Evolutionary conservation across 2,113 vertebrate species (phyloP).

Genomic region (Petrocephalus microphthalmus): DNA sequence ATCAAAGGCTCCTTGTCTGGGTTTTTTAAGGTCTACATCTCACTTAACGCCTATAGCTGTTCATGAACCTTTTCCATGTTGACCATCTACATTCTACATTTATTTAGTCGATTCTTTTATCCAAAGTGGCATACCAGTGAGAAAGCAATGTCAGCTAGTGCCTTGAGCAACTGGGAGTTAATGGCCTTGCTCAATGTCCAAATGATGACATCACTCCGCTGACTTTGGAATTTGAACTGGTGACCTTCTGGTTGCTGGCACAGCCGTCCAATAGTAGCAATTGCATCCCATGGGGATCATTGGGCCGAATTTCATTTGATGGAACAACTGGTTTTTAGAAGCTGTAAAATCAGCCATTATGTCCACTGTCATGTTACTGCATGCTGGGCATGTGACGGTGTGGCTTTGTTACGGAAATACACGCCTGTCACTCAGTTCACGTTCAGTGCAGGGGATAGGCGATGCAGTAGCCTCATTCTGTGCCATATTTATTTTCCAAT

Average conservation of each 20-base stretch:
- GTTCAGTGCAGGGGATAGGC: neutral
- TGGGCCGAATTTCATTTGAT: neutral
- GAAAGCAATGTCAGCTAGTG: neutral
- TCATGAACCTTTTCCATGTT: neutral
- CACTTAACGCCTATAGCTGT: neutral
- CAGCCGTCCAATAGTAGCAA: neutral
- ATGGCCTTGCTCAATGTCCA: neutral
- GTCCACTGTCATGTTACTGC: neutral
- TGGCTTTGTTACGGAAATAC: neutral
- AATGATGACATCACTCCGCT: neutral
- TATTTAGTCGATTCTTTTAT: neutral
- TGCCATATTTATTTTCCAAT: neutral
- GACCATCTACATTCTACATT: neutral
- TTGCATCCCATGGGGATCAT: neutral
- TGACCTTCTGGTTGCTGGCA: neutral
- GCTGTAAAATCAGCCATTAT: neutral
- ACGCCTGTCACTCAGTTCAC: neutral
- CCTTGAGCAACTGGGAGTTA: neutral
- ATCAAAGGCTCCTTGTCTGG: neutral
- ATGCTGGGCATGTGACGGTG: neutral
- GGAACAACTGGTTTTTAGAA: neutral
- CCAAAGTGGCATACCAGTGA: neutral
- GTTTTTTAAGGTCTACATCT: neutral
- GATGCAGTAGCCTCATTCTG: neutral
- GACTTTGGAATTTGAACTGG: neutral